Evolutionary conservation across 2,888 invertebrate species (phyloP), one percentile per base, ranked within the genome.

Genomic region (Epiblema foenella): DNA sequence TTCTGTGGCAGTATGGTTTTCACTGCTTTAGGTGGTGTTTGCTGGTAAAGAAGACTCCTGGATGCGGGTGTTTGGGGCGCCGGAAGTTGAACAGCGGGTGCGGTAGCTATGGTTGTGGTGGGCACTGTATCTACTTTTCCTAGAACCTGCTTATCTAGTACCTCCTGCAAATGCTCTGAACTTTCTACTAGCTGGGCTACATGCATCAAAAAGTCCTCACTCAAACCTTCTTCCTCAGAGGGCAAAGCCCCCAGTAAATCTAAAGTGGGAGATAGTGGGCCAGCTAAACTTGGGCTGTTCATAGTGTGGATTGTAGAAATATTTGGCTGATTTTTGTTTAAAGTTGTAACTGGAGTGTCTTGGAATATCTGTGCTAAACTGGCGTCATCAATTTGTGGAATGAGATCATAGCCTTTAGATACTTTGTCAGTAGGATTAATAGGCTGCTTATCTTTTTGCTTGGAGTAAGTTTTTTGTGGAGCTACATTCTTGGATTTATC

Each of bases 151-250:
- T 95, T 96, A 80, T 96, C 96, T 69, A 96, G 95, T 24, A 95
- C 96, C 83, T 96, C 96, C 80, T 96, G 96, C 72, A 96, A 87
- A 78, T 96, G 96, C 80, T 95, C 95, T 60, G 93, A 93, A 74
- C 95, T 95, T 70, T 95, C 95, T 11, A 96, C 96, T 29, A 96
- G 88, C 67, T 96, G 95, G 1, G 96, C 96, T n/a, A 96, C 96
- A 86, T 96, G 96, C 90, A 96, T 95, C 51, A 96, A 84, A 75
- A 96, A 93, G 85, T 96, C 96, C 76, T 96, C 96, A 0, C 96
- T 95, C 64, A 96, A 93, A 33, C 94, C 95, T 83, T 96, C 94
- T 75, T 95, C 95, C 78, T 96, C 95, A n/a, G 95, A 94, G 76
- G 94, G 95, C 65, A 95, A 85, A 52, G 94, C 95, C 75, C 93